These are phyloP conservation scores for Phrynocephalus guinanensis DNA, from an alignment of 2,797 vertebrate genomes.

Conservation along the genomic window DNA sequence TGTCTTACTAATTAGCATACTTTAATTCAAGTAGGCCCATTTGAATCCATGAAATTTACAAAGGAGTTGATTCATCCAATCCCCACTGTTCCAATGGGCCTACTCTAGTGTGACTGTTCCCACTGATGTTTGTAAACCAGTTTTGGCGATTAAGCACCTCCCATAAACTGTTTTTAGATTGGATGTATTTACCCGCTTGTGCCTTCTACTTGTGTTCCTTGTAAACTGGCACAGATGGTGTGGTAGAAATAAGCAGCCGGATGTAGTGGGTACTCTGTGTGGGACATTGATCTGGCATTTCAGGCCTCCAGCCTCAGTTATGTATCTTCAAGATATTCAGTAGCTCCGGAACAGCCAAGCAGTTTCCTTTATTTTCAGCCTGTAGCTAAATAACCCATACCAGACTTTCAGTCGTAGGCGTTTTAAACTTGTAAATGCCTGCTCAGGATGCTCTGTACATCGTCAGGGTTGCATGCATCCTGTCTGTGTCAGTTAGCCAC, in stretches of 20 bases:
- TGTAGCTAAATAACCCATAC: not conserved
- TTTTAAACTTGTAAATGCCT: not conserved
- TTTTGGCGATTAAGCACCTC: too few relatives aligned
- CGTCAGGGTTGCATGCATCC: not conserved
- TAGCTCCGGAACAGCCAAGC: not conserved
- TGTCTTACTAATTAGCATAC: too few relatives aligned
- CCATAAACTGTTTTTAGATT: too few relatives aligned
- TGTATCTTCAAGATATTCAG: not conserved
- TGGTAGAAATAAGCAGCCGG: not conserved
- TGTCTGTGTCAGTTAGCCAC: not conserved
- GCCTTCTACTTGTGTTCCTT: too few relatives aligned
- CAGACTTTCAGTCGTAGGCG: not conserved
- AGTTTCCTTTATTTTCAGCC: not conserved
- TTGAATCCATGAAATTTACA: not conserved
- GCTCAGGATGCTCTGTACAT: not conserved
- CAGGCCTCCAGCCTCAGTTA: not conserved
- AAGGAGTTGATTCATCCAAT: too few relatives aligned
- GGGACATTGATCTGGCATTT: not conserved
- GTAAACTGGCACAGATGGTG: too few relatives aligned
- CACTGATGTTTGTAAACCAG: too few relatives aligned
- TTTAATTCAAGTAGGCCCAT: too few relatives aligned
- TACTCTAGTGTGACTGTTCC: too few relatives aligned
- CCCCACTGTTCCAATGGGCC: too few relatives aligned
- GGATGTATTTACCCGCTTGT: too few relatives aligned
- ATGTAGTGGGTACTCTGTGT: not conserved